These are phyloP conservation scores for Lobophora halterata DNA, from an alignment of 2,888 invertebrate genomes.

Conservation along the genomic window DNA sequence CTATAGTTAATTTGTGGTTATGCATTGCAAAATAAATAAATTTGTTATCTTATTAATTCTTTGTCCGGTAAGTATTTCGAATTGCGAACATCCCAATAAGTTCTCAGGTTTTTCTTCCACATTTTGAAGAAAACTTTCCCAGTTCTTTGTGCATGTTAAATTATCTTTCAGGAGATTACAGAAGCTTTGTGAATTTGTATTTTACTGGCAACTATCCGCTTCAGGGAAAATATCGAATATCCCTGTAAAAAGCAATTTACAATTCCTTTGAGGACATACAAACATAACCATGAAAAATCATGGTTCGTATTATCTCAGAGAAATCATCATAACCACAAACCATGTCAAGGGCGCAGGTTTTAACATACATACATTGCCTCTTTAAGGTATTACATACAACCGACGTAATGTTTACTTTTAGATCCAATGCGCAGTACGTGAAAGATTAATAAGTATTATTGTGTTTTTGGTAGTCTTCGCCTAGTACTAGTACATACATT, in stretches of 20 bases:
- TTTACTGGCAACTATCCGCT: not conserved
- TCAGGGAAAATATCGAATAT: constrained; percentile 4
- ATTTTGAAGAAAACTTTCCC: too few relatives aligned
- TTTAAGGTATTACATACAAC: constrained; percentile 16
- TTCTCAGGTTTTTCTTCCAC: too few relatives aligned
- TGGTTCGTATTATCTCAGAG: constrained; percentile 19
- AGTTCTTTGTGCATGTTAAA: too few relatives aligned
- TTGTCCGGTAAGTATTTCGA: too few relatives aligned
- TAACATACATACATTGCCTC: constrained; percentile 27
- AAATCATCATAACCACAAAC: constrained; percentile 17
- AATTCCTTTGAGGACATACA: constrained; percentile 9
- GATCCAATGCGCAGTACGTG: constrained; percentile 16
- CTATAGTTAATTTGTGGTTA: too few relatives aligned
- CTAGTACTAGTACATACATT: too few relatives aligned
- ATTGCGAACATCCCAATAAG: too few relatives aligned
- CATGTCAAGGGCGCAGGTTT: constrained; percentile 28
- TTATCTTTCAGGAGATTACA: too few relatives aligned
- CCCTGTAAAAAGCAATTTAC: constrained; percentile 9
- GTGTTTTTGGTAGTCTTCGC: too few relatives aligned
- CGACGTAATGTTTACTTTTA: constrained; percentile 25
- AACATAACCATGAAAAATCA: constrained; percentile 19
- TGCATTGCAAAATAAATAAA: too few relatives aligned
- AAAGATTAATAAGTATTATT: not conserved
- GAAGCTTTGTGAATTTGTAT: not conserved
- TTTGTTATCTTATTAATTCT: too few relatives aligned